Evolutionary conservation across 2,113 vertebrate species (phyloP).

Genomic region (Archilochus colubris): DNA sequence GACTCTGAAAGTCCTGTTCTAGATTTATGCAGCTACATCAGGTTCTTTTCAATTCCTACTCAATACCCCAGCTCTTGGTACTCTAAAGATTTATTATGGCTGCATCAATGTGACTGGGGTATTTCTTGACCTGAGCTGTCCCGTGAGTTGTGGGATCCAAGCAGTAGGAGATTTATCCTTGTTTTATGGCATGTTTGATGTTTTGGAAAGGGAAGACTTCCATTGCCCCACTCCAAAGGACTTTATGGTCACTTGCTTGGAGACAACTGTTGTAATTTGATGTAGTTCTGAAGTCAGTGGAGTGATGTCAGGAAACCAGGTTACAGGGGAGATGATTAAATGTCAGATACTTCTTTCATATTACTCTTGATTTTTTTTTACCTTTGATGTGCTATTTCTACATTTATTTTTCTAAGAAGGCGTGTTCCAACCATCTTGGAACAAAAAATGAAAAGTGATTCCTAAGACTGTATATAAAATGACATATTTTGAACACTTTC

Average conservation of each 20-base stretch:
- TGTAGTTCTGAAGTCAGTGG: background rate
- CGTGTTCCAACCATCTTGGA: background rate
- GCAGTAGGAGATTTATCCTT: background rate
- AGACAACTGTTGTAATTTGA: conserved; percentile 29
- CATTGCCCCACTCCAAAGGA: background rate
- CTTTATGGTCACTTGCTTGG: background rate
- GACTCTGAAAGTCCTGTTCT: background rate
- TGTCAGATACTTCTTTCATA: background rate
- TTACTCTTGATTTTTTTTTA: background rate
- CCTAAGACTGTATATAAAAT: background rate
- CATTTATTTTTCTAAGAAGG: background rate
- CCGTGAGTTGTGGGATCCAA: background rate
- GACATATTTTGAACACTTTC: background rate
- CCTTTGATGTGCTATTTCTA: background rate
- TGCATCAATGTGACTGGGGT: background rate
- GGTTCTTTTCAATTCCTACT: background rate
- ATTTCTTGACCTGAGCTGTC: background rate
- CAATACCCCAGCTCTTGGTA: background rate
- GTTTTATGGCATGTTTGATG: conserved; percentile 21
- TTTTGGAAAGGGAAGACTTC: conserved; percentile 10
- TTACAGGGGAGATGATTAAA: conserved; percentile 15
- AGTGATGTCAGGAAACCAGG: background rate
- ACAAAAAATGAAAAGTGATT: background rate
- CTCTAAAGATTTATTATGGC: background rate
- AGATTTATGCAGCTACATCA: background rate